Evolutionary conservation across 2,797 vertebrate genomes (phyloP), one percentile per base, ranked within the genome.

Genomic region (Parauchenoglanis ngamensis): DNA sequence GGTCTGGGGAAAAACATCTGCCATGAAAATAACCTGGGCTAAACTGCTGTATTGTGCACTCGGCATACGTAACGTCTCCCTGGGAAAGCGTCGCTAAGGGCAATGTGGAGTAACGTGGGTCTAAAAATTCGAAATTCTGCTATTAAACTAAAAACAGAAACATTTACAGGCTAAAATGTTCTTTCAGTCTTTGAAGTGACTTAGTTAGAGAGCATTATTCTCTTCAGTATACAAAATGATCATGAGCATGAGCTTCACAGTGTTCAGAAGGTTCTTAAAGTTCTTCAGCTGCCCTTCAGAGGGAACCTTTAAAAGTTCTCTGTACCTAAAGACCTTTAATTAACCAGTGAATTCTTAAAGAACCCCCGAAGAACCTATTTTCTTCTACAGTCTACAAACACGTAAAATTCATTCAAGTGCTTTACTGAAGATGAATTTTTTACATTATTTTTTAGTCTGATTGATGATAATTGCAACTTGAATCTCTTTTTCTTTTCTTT

Each of bases 391-490:
- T 52, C n/a, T n/a, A 77, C 75, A 56, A 25, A 56, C 75, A 72
- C 44, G 13, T 15, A 25, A 10, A 23, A 4, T 40, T 52, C 46
- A 2, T 76, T 76, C 73, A 7, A 23, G 49, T 56, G 75, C 52
- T 77, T 21, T 10, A 77, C 11, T 31, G 52, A 19, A 75, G 25
- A 72, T 19, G 1, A 59, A 56, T 15, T 56, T 12, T 10, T 13
- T 49, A 49, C 10, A 7, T 56, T 13, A 3, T 15, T 54, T 54
- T 54, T 54, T 54, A 73, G 35, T 2, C 46, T 40, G 10, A 59
- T 35, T 79, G 21, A 79, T 78, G 54, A 79, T 21, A 4, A 21
- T 35, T 23, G 90, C 88, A 94, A 95, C 94, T 94, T 94, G 93
- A 95, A 95, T 88, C 90, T 91, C 59, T 84, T 85, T 86, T 70